Evolutionary conservation across 2,113 vertebrate genomes (phyloP), one percentile per base, ranked within the genome.

Genomic region (Cercocebus atys): DNA sequence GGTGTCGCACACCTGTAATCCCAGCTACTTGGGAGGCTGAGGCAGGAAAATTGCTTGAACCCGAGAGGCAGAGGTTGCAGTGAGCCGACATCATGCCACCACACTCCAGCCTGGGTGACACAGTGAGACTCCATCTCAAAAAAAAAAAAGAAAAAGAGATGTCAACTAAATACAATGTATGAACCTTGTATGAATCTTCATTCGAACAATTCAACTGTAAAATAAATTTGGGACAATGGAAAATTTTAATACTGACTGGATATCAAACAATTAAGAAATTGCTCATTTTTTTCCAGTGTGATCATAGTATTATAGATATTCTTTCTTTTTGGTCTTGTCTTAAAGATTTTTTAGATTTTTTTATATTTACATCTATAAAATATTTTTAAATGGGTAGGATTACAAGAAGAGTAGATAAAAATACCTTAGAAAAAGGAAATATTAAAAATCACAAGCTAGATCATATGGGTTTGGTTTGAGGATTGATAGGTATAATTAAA

Each of bases 401-500:
- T 90, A 57, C 20, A 84, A 90, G 78, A 82, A 76, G 32, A 83
- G 22, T 79, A 91, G 38, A 55, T 78, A 0, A 3, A 64, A 52
- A 45, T 90, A 64, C 47, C 13, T 90, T 38, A 64, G 68, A 83
- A n/a, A 89, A 90, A 91, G 55, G 68, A 94, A 90, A 55, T 81
- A 81, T 75, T 96, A 35, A 72, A 89, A 92, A 90, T 43, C 13
- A 61, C 10, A 50, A 70, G 59, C 79, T 83, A 68, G 59, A 59
- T 86, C 50, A 93, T 30, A 64, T 50, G 5, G 40, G 13, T 96
- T 89, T 47, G 3, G 10, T 93, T 90, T 88, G 57, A 75, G 32
- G 57, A n/a, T 78, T 90, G 70, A 93, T 52, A 92, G 75, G 38
- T 90, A 57, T 84, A 66, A 84, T 84, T 84, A 64, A 96, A 90